phyloP scores from a whole-genome alignment of 1,140 invertebrate genomes.

The Eumaeus atala region DNA sequence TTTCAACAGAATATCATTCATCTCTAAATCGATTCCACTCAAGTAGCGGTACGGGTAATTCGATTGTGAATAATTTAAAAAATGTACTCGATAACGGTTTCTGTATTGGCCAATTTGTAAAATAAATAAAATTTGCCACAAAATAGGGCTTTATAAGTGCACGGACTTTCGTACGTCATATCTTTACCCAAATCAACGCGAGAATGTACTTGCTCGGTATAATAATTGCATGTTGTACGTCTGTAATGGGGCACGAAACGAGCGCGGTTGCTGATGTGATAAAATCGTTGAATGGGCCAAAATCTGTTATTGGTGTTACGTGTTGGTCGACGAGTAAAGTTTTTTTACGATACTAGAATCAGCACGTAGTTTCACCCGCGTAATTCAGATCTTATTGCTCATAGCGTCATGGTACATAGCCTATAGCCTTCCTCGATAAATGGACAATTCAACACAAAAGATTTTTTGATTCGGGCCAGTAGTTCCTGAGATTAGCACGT shows the following conservation, averaged over 20 bases:
- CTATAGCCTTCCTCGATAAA: too few relatives aligned
- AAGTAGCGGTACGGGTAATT: conserved; percentile 1
- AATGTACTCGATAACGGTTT: conserved; percentile 12
- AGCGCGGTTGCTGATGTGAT: conserved; percentile 35
- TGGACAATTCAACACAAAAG: too few relatives aligned
- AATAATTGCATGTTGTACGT: conserved; percentile 18
- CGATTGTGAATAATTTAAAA: conserved; percentile 14
- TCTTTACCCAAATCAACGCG: conserved; percentile 12
- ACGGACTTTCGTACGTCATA: conserved; percentile 10
- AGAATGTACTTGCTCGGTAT: conserved; percentile 9
- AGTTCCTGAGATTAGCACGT: too few relatives aligned
- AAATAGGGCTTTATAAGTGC: conserved; percentile 19
- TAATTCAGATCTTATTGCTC: too few relatives aligned
- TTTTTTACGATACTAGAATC: conserved; percentile 1
- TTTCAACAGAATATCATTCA: too few relatives aligned
- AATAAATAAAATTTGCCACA: conserved; percentile 28
- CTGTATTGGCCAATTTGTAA: conserved; percentile 26
- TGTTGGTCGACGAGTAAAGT: conserved; percentile 44
- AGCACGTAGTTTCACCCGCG: too few relatives aligned
- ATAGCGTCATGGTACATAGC: too few relatives aligned
- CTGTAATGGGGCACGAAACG: conserved; percentile 15
- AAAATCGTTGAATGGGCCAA: conserved; percentile 27
- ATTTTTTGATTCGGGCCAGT: too few relatives aligned
- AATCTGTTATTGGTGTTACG: conserved; percentile 32
- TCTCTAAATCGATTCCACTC: conserved; percentile 3